Percentiles rank a stretch among this genome's conserved stretches.
Evolutionary conservation across 23 tunicate genomes (phyloP).

Genomic region (Clavelina lepadiformis): DNA sequence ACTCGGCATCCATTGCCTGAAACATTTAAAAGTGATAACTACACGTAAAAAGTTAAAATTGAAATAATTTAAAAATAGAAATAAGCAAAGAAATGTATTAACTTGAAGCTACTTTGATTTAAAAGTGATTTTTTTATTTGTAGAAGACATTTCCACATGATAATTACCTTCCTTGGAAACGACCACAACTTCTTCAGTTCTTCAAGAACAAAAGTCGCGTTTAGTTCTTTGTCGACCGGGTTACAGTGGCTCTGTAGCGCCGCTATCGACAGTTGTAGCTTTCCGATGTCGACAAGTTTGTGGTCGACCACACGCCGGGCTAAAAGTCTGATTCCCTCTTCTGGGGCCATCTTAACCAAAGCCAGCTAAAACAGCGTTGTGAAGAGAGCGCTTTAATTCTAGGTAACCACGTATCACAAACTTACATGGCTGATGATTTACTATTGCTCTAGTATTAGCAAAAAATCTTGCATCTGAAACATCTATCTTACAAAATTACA

Average conservation of each 20-base stretch:
- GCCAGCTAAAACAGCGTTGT: slow-evolving; percentile 28
- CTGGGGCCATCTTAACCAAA: slow-evolving; percentile 46
- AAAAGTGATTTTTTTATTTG: neutral
- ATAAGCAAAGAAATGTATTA: neutral
- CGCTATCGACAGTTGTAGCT: slow-evolving; percentile 25
- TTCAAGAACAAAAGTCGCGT: slow-evolving; percentile 76
- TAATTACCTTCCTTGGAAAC: slow-evolving; percentile 74
- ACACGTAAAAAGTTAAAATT: neutral
- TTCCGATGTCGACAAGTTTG: slow-evolving; percentile 64
- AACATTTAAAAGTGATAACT: neutral
- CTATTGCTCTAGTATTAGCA: no score
- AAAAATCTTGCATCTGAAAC: no score
- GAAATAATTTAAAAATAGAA: slow-evolving; percentile 2
- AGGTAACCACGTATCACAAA: neutral
- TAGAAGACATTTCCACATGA: neutral
- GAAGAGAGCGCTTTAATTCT: neutral
- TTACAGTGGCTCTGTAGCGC: slow-evolving; percentile 29
- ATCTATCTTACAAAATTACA: no score
- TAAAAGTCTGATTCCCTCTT: slow-evolving; percentile 19
- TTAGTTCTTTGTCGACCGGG: slow-evolving; percentile 58
- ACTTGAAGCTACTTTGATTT: neutral
- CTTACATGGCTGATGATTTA: no score
- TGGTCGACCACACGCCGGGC: slow-evolving; percentile 29
- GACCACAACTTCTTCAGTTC: slow-evolving; percentile 67
- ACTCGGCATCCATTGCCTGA: slow-evolving; percentile 86